Evolutionary conservation across 1,140 invertebrate genomes (phyloP).

Genomic region (Bombyx mandarina): DNA sequence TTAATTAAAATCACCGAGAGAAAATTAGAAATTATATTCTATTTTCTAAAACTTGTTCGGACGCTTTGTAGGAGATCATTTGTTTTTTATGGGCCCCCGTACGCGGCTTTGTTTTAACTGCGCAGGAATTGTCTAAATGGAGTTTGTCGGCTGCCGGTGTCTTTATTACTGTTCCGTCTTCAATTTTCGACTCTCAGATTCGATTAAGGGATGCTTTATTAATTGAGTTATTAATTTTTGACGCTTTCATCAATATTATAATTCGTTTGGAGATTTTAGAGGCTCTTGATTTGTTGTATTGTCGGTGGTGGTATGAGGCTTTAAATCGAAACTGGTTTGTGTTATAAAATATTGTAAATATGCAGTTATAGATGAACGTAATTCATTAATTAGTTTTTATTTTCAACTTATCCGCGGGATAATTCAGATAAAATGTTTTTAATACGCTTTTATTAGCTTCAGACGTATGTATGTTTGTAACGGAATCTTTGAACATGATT

Average conservation of each 20-base stretch:
- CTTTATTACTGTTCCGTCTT: constrained; percentile 54
- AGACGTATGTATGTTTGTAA: too few species aligned
- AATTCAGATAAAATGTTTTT: too few species aligned
- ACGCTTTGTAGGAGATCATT: constrained; percentile 67
- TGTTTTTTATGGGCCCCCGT: constrained; percentile 67
- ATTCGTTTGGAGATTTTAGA: neutral
- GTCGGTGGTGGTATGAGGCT: too few species aligned
- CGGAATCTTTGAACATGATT: too few species aligned
- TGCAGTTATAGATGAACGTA: too few species aligned
- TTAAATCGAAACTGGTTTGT: too few species aligned
- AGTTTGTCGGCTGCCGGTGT: constrained; percentile 37
- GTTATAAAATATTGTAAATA: too few species aligned
- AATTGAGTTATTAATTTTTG: constrained; percentile 3
- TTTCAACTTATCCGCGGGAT: too few species aligned
- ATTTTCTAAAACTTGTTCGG: constrained; percentile 69
- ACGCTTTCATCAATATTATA: constrained; percentile 4
- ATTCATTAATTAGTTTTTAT: too few species aligned
- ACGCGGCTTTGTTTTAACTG: constrained; percentile 60
- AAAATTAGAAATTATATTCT: constrained; percentile 72
- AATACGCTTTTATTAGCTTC: too few species aligned
- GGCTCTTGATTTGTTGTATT: too few species aligned
- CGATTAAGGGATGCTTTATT: constrained; percentile 34
- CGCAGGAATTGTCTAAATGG: constrained; percentile 58
- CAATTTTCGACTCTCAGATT: constrained; percentile 37
- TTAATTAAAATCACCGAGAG: constrained; percentile 69